Evolutionary conservation across 2,797 vertebrate genomes (phyloP).

Genomic region (Poecilia picta): DNA sequence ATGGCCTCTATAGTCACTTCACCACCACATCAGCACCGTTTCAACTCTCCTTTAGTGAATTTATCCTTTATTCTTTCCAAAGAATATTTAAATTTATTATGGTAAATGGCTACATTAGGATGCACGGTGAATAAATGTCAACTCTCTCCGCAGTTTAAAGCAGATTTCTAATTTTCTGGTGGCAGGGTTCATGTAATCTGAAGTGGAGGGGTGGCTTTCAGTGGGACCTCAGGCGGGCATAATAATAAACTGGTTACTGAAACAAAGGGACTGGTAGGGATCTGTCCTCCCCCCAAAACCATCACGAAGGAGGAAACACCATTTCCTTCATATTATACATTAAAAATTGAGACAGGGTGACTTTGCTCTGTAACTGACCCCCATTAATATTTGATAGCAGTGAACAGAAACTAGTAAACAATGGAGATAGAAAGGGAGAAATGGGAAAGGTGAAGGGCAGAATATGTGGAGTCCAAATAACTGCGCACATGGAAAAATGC

Average conservation of each 20-base stretch:
- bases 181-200: slow-evolving; percentile 65
- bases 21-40: slow-evolving; percentile 27
- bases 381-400: slow-evolving; percentile 73
- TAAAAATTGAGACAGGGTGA: slow-evolving; percentile 76
- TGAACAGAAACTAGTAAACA: slow-evolving; percentile 74
- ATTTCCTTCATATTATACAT: slow-evolving; percentile 77
- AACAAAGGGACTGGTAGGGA: slow-evolving; percentile 35
- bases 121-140: slow-evolving; percentile 64
- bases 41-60: slow-evolving; percentile 26
- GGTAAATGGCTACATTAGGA: slow-evolving; percentile 67
- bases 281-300: slow-evolving; percentile 63
- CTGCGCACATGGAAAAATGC: slow-evolving; percentile 24
- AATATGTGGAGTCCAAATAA: slow-evolving; percentile 32
- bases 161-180: slow-evolving; percentile 69
- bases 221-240: slow-evolving; percentile 64
- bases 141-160: slow-evolving; percentile 59
- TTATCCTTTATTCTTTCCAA: slow-evolving; percentile 33
- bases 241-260: slow-evolving; percentile 66
- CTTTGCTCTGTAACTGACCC: slow-evolving; percentile 68
- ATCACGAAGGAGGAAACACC: slow-evolving; percentile 60
- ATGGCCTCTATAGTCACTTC: slow-evolving; percentile 49
- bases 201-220: slow-evolving; percentile 61
- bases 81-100: slow-evolving; percentile 76
- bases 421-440: slow-evolving; percentile 47
- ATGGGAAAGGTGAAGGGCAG: slow-evolving; percentile 51